A percentile compares a stretch with the other conserved stretches of the same genome.
These are phyloP conservation scores for Lutjanus argentimaculatus DNA, from an alignment of 2,797 vertebrate species.

Conservation along the genomic window DNA sequence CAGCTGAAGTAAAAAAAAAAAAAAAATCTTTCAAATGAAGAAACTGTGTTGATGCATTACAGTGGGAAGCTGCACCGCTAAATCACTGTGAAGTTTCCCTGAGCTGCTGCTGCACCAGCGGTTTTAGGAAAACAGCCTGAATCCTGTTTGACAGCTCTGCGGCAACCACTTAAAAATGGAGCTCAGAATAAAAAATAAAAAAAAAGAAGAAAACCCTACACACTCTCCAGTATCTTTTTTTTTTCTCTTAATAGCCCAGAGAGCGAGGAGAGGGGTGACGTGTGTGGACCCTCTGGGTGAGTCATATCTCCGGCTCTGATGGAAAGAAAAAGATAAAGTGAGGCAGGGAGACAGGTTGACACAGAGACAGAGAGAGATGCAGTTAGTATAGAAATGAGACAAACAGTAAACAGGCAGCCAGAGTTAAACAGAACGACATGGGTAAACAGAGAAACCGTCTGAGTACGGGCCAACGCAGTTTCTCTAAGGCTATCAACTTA, in stretches of 20 bases:
- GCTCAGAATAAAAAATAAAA: slow-evolving; percentile 17
- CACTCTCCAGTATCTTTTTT: not conserved
- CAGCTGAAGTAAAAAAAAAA: not conserved
- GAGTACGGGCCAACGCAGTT: not conserved
- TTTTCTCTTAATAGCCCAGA: slow-evolving; percentile 32
- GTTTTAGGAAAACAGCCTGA: slow-evolving; percentile 29
- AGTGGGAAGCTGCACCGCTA: not conserved
- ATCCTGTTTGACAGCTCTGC: slow-evolving; percentile 54
- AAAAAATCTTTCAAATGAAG: not conserved
- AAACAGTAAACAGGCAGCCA: slow-evolving; percentile 7
- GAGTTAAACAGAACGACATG: not conserved
- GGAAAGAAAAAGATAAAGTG: not conserved
- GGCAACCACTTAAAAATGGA: slow-evolving; percentile 28
- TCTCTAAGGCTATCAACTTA: slow-evolving; percentile 8
- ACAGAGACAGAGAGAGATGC: not conserved
- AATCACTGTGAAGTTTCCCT: slow-evolving; percentile 29
- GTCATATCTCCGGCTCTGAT: slow-evolving; percentile 32
- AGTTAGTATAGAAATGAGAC: not conserved
- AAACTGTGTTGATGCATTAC: not conserved
- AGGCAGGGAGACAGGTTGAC: slow-evolving; percentile 5
- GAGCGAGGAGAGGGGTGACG: slow-evolving; percentile 23
- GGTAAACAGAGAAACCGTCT: not conserved
- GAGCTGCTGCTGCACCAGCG: slow-evolving; percentile 31
- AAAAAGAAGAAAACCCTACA: too few relatives aligned
- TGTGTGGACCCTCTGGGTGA: slow-evolving; percentile 38